Conservation (phyloP, 2,113 vertebrate species). For the Romanogobio albipinnatus region DNA sequence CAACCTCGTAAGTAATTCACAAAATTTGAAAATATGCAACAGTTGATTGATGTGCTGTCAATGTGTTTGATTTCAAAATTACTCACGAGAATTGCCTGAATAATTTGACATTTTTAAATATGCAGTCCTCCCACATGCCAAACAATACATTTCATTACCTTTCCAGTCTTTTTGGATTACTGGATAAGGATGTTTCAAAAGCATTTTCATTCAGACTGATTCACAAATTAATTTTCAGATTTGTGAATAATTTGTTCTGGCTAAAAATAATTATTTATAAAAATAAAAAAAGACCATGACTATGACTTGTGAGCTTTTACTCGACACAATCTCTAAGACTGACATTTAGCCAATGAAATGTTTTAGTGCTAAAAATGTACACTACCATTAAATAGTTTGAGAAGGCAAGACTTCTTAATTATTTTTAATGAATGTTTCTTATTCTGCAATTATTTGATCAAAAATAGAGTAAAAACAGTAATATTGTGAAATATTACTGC, state of each 20-base stretch:
- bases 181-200: constrained; percentile 10
- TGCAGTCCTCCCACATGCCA: neutral
- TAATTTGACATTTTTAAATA: neutral
- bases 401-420: neutral
- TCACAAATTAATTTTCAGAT: neutral
- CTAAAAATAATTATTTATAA: neutral
- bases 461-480: neutral
- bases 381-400: neutral
- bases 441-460: neutral
- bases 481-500: neutral
- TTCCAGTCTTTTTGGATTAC: neutral
- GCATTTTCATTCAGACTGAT: neutral
- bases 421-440: neutral
- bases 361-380: neutral
- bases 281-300: neutral
- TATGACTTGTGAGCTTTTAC: neutral
- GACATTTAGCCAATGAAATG: neutral
- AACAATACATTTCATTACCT: neutral
- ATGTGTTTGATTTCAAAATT: neutral
- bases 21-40: neutral
- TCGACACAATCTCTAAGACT: neutral
- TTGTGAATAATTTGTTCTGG: neutral
- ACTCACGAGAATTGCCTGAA: neutral
- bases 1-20: neutral
- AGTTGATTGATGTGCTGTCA: neutral